Conservation (phyloP, 2,797 vertebrate species). For the Bovichtus diacanthus region DNA sequence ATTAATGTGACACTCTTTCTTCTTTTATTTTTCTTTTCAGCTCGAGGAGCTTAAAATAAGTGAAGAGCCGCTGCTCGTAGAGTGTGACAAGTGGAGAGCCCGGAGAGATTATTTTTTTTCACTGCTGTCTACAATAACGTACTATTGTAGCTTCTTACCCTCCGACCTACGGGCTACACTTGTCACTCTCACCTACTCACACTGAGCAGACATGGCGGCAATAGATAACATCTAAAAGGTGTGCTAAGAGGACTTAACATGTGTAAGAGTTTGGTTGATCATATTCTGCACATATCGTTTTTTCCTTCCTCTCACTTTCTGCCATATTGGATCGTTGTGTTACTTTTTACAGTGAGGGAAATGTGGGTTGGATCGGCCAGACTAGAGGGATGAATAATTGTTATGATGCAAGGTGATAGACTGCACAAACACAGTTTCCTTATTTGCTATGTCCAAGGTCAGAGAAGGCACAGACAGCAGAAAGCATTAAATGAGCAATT, state of each 20-base stretch:
- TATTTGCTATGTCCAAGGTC: constrained; percentile 45
- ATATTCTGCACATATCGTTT: not conserved
- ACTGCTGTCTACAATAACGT: constrained; percentile 50
- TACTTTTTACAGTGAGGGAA: not conserved
- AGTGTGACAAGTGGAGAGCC: constrained; percentile 57
- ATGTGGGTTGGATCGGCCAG: not conserved
- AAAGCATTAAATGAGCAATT: constrained; percentile 55
- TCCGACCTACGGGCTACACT: constrained; percentile 45
- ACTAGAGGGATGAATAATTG: constrained; percentile 46
- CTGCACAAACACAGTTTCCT: constrained; percentile 30
- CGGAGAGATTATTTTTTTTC: constrained; percentile 55
- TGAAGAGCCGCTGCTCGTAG: constrained; percentile 30
- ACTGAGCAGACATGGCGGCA: constrained; percentile 15
- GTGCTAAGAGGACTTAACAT: not conserved
- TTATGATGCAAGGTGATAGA: constrained; percentile 55
- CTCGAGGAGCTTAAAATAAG: constrained; percentile 53
- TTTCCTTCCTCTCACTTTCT: not conserved
- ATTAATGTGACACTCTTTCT: constrained; percentile 44
- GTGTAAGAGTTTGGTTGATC: constrained; percentile 4
- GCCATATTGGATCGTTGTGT: not conserved
- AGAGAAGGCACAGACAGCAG: constrained; percentile 45
- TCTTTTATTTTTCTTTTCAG: constrained; percentile 34
- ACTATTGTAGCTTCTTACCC: constrained; percentile 47
- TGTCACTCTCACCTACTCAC: constrained; percentile 36
- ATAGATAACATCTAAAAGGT: constrained; percentile 12